Evolutionary conservation across 2,797 vertebrate species (phyloP).

Genomic region (Falco biarmicus): DNA sequence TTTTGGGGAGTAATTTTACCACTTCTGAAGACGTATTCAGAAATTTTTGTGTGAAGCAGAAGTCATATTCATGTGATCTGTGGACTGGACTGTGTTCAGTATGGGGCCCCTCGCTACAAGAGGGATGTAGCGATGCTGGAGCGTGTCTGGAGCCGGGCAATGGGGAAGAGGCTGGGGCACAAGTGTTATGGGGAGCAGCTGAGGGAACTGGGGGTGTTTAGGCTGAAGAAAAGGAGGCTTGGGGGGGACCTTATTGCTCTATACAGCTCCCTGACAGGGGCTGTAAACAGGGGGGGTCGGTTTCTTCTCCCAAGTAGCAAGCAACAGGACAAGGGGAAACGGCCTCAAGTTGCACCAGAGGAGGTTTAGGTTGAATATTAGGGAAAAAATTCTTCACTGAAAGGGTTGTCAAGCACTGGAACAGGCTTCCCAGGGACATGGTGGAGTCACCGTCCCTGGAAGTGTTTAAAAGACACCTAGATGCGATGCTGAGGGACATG

Average conservation of each 20-base stretch:
- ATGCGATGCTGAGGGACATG: neutral
- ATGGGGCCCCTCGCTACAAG: neutral
- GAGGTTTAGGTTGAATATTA: neutral
- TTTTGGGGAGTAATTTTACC: neutral
- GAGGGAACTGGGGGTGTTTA: neutral
- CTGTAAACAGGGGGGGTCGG: neutral
- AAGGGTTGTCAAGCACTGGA: neutral
- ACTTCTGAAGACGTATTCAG: neutral
- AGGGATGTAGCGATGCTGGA: neutral
- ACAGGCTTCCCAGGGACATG: neutral
- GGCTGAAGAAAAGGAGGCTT: neutral
- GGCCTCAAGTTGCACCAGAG: neutral
- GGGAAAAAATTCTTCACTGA: neutral
- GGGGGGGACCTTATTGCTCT: neutral
- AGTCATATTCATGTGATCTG: neutral
- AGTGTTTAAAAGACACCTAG: too few species aligned
- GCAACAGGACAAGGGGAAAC: neutral
- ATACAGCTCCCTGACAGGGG: neutral
- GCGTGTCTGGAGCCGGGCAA: rapidly evolving
- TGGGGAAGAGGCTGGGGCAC: neutral
- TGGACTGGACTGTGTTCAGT: neutral
- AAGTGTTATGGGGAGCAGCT: neutral
- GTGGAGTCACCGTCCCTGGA: neutral
- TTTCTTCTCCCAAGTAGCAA: neutral
- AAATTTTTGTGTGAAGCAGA: neutral